Conservation (phyloP, 1,140 invertebrate genomes). For the Oryctes rhinoceros region DNA sequence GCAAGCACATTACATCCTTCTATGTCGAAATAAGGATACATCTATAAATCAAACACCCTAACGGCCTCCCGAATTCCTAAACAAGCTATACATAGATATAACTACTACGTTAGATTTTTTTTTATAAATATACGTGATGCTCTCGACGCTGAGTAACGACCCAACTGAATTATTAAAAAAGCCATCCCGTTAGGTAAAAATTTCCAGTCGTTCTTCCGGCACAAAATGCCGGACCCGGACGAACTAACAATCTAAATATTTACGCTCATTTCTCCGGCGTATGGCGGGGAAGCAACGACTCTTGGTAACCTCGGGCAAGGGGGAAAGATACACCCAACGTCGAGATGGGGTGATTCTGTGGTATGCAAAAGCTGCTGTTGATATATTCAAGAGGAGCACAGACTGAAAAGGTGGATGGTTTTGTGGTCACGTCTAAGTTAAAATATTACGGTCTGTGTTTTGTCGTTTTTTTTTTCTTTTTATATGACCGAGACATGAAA, state of each 20-base stretch:
- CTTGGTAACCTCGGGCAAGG: neutral
- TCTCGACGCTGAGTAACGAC: neutral
- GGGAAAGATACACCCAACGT: neutral
- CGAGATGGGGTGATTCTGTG: neutral
- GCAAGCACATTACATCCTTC: neutral
- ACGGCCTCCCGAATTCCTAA: neutral
- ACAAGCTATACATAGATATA: neutral
- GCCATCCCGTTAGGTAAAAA: constrained; percentile 21
- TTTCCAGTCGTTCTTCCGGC: constrained; percentile 2
- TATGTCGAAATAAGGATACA: neutral
- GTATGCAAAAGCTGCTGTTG: neutral
- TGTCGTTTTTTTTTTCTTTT: neutral
- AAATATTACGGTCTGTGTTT: neutral
- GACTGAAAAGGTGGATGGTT: neutral
- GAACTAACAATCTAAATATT: constrained; percentile 10
- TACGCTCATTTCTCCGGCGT: constrained; percentile 3
- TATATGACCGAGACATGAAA: neutral
- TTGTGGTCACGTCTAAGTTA: neutral
- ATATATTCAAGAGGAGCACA: constrained; percentile 5
- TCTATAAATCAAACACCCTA: too few relatives aligned
- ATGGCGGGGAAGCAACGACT: neutral
- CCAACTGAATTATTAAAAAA: constrained; percentile 5
- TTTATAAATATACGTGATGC: neutral
- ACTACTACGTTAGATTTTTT: neutral
- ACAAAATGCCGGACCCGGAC: constrained; percentile 2